Percentiles rank a stretch among this genome's conserved stretches.
Conservation (phyloP, 1,140 invertebrate species). For the Acromyrmex charruanus region DNA sequence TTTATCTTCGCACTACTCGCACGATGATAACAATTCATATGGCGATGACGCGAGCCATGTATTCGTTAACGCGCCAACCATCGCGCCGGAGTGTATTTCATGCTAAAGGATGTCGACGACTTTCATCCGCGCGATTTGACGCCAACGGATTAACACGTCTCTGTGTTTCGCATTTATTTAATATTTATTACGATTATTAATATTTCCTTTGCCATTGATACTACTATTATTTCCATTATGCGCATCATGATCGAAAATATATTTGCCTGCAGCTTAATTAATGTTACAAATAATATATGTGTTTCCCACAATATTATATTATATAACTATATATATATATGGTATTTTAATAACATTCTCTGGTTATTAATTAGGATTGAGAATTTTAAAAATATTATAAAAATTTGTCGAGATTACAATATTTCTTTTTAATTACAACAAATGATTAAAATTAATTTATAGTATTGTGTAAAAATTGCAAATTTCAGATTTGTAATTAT, state of each 20-base stretch:
- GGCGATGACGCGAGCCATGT: constrained; percentile 50
- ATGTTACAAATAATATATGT: constrained; percentile 5
- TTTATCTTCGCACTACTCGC: constrained; percentile 63
- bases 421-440: not conserved
- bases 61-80: constrained; percentile 58
- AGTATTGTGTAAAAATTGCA: not conserved
- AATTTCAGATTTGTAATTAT: not conserved
- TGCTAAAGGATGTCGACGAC: constrained; percentile 19
- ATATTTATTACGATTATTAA: not conserved
- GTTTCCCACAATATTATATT: not conserved
- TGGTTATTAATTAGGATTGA: constrained; percentile 3
- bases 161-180: not conserved
- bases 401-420: constrained; percentile 1
- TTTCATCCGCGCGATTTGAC: constrained; percentile 23
- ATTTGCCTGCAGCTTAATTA: not conserved
- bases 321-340: not conserved
- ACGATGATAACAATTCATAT: constrained; percentile 72
- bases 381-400: not conserved
- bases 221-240: not conserved
- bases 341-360: not conserved
- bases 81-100: constrained; percentile 30
- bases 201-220: not conserved
- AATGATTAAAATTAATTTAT: not conserved
- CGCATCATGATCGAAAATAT: not conserved
- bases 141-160: constrained; percentile 3